Evolutionary conservation across 1,140 invertebrate genomes (phyloP).

Genomic region (Drosophila lini): DNA sequence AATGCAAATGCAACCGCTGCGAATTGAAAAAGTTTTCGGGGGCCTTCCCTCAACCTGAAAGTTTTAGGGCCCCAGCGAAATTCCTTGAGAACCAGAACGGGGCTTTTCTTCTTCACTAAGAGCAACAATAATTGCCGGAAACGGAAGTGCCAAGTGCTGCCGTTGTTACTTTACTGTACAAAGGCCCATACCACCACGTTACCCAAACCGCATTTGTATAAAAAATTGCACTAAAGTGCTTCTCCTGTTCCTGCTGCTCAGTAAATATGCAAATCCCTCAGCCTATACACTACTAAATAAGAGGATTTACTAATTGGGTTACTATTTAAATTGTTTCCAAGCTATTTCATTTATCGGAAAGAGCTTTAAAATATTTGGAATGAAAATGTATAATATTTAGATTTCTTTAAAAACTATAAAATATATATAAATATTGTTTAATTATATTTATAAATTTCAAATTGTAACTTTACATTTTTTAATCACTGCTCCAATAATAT

Average conservation of each 20-base stretch:
- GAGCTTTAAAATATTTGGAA: neutral
- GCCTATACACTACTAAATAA: slow-evolving; percentile 32
- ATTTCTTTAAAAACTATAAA: neutral
- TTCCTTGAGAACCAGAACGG: slow-evolving; percentile 25
- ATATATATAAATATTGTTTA: no score
- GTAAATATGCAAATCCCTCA: slow-evolving; percentile 42
- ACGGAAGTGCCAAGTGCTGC: slow-evolving; percentile 80
- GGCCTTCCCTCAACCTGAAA: slow-evolving; percentile 22
- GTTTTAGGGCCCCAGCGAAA: slow-evolving; percentile 9
- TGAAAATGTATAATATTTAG: neutral
- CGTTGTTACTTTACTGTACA: slow-evolving; percentile 47
- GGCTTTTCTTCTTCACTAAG: slow-evolving; percentile 37
- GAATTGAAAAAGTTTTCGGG: slow-evolving; percentile 73
- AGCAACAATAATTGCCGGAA: slow-evolving; percentile 75
- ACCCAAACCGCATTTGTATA: slow-evolving; percentile 32
- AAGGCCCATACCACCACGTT: neutral
- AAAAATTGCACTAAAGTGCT: slow-evolving; percentile 68
- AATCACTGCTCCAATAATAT: neutral
- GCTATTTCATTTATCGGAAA: neutral
- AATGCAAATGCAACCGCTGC: slow-evolving; percentile 65
- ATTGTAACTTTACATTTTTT: no score
- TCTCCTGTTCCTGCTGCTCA: slow-evolving; percentile 11
- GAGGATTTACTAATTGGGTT: neutral
- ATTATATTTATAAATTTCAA: no score
- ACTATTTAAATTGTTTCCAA: neutral